phyloP scores from a whole-genome alignment of 1,140 invertebrate genomes.

The Campoletis sonorensis region DNA sequence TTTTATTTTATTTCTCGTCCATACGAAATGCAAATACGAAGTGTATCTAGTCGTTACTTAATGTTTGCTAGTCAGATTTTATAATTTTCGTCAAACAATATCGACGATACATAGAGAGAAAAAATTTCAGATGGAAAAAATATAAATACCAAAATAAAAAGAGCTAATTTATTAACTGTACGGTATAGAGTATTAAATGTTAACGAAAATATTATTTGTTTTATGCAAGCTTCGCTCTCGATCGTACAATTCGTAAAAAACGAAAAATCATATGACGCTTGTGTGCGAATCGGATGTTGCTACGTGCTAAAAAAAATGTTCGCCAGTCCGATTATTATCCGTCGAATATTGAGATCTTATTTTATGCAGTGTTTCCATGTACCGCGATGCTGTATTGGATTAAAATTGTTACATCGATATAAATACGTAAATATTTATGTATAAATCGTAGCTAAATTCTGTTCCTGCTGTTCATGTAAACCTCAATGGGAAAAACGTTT shows the following conservation, averaged over 20 bases:
- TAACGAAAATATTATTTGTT: constrained; percentile 28
- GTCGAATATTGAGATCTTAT: too few species aligned
- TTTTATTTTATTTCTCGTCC: not conserved
- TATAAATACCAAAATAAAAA: constrained; percentile 36
- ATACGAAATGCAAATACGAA: constrained; percentile 15
- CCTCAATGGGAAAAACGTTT: too few species aligned
- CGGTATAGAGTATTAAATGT: constrained; percentile 33
- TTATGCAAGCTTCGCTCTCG: not conserved
- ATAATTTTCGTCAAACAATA: constrained; percentile 56
- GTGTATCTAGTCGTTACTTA: constrained; percentile 71
- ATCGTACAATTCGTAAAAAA: not conserved
- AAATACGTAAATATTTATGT: too few species aligned
- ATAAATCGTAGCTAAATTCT: too few species aligned
- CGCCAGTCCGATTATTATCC: too few species aligned
- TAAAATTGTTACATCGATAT: too few species aligned
- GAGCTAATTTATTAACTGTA: constrained; percentile 38
- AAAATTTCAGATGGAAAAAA: constrained; percentile 18
- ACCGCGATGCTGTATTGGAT: too few species aligned
- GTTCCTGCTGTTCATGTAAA: too few species aligned
- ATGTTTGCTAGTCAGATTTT: constrained; percentile 72
- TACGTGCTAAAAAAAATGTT: too few species aligned
- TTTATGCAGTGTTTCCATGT: too few species aligned
- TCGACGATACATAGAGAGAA: not conserved
- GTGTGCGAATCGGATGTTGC: too few species aligned
- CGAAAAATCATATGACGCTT: not conserved